Evolutionary conservation across 2,888 invertebrate species (phyloP).

Genomic region (Endotricha flammealis): DNA sequence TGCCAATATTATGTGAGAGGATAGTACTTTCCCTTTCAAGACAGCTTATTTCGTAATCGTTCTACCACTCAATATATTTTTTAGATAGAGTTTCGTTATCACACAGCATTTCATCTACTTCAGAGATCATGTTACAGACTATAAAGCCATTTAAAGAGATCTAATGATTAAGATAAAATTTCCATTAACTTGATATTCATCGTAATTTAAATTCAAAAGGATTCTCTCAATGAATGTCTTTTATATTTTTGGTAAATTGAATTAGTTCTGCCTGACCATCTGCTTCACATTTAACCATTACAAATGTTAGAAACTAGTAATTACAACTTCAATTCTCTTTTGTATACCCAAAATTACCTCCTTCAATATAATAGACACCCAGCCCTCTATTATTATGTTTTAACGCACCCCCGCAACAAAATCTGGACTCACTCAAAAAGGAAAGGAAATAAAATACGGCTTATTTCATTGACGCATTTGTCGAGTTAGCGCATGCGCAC

Average conservation of each 20-base stretch:
- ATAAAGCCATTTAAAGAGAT: too few relatives aligned
- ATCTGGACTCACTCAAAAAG: conserved; percentile 55
- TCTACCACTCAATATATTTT: too few relatives aligned
- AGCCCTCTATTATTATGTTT: conserved; percentile 35
- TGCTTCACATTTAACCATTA: conserved; percentile 4
- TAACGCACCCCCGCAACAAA: conserved; percentile 46
- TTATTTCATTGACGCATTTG: conserved; percentile 75
- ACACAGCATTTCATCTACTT: too few relatives aligned
- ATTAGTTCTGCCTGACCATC: not conserved
- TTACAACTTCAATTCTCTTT: conserved; percentile 6
- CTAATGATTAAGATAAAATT: too few relatives aligned
- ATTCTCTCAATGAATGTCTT: not conserved
- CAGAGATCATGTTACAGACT: too few relatives aligned
- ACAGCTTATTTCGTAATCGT: too few relatives aligned
- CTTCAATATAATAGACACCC: conserved; percentile 11
- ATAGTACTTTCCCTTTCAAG: too few relatives aligned
- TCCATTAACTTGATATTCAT: too few relatives aligned
- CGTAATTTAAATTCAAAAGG: too few relatives aligned
- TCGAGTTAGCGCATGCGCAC: conserved; percentile 75
- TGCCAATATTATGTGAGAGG: too few relatives aligned
- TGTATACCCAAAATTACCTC: conserved; percentile 7
- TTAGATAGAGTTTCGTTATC: too few relatives aligned
- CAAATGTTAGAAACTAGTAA: conserved; percentile 6
- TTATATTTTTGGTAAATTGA: too few relatives aligned
- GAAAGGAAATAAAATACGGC: conserved; percentile 70